Evolutionary conservation across 2,888 invertebrate species (phyloP).

Genomic region (Tubulanus polymorphus): DNA sequence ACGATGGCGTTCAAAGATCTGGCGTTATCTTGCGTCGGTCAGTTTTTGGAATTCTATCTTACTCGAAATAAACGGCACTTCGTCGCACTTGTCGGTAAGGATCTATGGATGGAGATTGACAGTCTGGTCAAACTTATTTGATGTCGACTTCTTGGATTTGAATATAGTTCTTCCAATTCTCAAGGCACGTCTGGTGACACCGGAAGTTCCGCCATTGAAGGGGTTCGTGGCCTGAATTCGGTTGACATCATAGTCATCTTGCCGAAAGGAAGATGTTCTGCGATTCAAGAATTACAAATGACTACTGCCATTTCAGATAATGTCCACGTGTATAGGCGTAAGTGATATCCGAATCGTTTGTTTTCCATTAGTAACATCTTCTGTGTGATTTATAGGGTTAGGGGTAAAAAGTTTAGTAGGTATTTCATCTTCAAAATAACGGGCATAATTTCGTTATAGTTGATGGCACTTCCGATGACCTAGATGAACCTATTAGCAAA

Average conservation of each 20-base stretch:
- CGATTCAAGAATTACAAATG: constrained; percentile 56
- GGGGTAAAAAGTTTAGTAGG: no score
- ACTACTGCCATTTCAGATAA: constrained; percentile 53
- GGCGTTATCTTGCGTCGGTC: constrained; percentile 52
- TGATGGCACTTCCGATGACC: constrained; percentile 56
- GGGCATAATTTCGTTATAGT: constrained; percentile 28
- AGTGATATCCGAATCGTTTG: no score
- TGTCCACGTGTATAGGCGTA: constrained; percentile 55
- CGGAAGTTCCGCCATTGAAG: constrained; percentile 56
- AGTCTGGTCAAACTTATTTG: no score
- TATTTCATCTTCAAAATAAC: no score
- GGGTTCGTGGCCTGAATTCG: constrained; percentile 47
- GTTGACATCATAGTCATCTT: constrained; percentile 55
- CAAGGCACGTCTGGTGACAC: constrained; percentile 58
- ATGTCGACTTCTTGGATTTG: no score
- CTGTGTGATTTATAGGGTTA: no score
- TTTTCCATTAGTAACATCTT: no score
- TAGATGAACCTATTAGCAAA: constrained; percentile 53
- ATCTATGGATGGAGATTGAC: background rate
- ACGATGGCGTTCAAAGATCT: constrained; percentile 57
- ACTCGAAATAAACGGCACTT: constrained; percentile 41
- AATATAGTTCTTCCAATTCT: no score
- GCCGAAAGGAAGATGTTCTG: constrained; percentile 51
- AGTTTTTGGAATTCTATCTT: constrained; percentile 52
- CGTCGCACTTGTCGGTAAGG: constrained; percentile 47